A percentile compares a stretch with the other conserved stretches of the same genome.
Evolutionary conservation across 2,113 vertebrate species (phyloP).

Genomic region (Hippocampus guttulatus): DNA sequence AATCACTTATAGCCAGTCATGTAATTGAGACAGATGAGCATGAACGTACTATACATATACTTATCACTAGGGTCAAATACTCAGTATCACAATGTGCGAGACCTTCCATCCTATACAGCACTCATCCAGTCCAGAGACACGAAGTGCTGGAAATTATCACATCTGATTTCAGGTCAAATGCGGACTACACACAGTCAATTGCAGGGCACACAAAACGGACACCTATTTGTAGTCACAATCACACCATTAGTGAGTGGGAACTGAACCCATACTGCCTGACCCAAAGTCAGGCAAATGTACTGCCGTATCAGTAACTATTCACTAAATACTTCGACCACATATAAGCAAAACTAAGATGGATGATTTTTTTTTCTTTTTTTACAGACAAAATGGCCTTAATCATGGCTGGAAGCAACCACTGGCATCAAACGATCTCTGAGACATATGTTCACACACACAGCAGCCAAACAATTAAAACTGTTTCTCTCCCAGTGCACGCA

Average conservation of each 20-base stretch:
- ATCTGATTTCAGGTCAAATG: too few species aligned
- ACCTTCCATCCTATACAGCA: too few species aligned
- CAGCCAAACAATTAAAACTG: constrained; percentile 31
- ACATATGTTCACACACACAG: constrained; percentile 44
- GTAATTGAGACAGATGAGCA: not conserved
- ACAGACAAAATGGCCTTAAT: constrained; percentile 45
- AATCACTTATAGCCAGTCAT: not conserved
- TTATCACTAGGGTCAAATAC: not conserved
- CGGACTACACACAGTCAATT: too few species aligned
- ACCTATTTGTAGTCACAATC: too few species aligned
- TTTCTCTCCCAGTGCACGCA: constrained; percentile 34
- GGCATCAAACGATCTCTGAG: constrained; percentile 40
- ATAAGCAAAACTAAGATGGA: constrained; percentile 19
- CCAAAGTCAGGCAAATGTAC: too few species aligned
- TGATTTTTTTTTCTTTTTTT: constrained; percentile 21
- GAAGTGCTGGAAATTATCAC: too few species aligned
- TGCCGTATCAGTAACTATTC: too few species aligned
- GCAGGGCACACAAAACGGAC: too few species aligned
- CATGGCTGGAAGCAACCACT: constrained; percentile 41
- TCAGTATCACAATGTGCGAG: not conserved
- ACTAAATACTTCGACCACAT: too few species aligned
- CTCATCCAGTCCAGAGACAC: too few species aligned
- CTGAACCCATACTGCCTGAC: too few species aligned
- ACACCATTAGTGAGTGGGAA: too few species aligned
- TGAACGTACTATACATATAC: not conserved